Base-by-base conservation (phyloP, 2,113 vertebrate species). In the Tinamus guttatus region DNA sequence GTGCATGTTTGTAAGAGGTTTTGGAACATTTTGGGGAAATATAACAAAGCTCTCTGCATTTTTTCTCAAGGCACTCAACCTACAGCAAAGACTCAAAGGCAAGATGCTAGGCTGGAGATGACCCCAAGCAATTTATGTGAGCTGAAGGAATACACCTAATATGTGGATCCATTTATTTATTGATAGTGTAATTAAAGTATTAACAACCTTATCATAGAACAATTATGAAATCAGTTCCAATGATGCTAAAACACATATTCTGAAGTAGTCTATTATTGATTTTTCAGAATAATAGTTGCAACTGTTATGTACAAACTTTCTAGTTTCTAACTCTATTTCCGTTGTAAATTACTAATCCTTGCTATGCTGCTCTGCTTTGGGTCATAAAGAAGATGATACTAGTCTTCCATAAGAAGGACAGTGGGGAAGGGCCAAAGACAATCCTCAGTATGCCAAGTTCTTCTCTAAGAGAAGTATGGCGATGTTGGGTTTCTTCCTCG, bases 301-400 rank as follows among this genome's bases (percentile, higher is more conserved):
- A 62, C 0, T 21, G 13, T 4, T 27, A 36, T 14, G 8, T 0
- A 0, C 28, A 47, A 13, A n/a, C 5, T 20, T 60, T 82, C 3
- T 9, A 45, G 13, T 25, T 82, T 27, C 5, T n/a, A 14, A n/a
- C 6, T 6, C 5, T 28, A 8, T 88, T 69, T 82, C 60, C 85
- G 30, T 6, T 51, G 9, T 52, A 27, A 52, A 27, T 27, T 75
- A 14, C 13, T 74, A 36, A 45, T 5, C 5, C 1, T 56, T 59
- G 4, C 11, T 67, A 14, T 69, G n/a, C 22, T 74, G 3, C 6
- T 82, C 19, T 43, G 43, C 43, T 43, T 43, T 75, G 32, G 6
- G 6, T 62, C 41, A 65, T 34, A 24, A 81, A 73, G 67, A 40
- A 1, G 8, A 25, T 3, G 9, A 3, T 24, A 8, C 49, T 41